Percentiles rank a stretch among this genome's conserved stretches.
Conservation (phyloP, 2,888 invertebrate species). For the Ptychoptera contaminata region DNA sequence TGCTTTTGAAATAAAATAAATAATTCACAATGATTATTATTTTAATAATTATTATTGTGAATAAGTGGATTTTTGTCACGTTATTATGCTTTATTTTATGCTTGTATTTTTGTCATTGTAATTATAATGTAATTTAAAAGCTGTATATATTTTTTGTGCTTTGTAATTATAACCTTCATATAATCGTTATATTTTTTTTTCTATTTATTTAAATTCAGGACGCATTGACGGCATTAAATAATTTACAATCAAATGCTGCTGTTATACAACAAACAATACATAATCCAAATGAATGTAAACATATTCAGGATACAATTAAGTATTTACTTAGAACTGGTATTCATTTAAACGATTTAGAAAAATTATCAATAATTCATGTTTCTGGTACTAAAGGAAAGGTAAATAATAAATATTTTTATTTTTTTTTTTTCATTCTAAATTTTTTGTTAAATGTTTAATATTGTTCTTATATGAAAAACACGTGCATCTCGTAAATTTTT, state of each 20-base stretch:
- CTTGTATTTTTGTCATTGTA: too few species aligned
- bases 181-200: neutral
- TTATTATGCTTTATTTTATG: too few species aligned
- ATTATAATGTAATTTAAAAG: too few species aligned
- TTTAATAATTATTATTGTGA: constrained; percentile 28
- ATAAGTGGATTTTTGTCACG: constrained; percentile 25
- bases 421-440: too few species aligned
- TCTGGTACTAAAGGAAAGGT: constrained; percentile 95
- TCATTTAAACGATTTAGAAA: constrained; percentile 45
- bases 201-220: constrained; percentile 34
- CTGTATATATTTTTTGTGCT: too few species aligned
- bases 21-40: constrained; percentile 8
- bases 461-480: too few species aligned
- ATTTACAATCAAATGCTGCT: constrained; percentile 55
- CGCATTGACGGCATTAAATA: constrained; percentile 50
- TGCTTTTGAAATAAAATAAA: too few species aligned
- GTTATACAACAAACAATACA: constrained; percentile 34
- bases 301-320: constrained; percentile 36
- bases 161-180: too few species aligned
- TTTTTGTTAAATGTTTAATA: too few species aligned
- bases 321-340: constrained; percentile 50
- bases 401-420: constrained; percentile 7
- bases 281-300: constrained; percentile 19
- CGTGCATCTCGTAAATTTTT: too few species aligned
- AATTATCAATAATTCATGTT: constrained; percentile 79